Base-by-base conservation (phyloP, 2,113 vertebrate species). In the Pachycephala philippinensis region DNA sequence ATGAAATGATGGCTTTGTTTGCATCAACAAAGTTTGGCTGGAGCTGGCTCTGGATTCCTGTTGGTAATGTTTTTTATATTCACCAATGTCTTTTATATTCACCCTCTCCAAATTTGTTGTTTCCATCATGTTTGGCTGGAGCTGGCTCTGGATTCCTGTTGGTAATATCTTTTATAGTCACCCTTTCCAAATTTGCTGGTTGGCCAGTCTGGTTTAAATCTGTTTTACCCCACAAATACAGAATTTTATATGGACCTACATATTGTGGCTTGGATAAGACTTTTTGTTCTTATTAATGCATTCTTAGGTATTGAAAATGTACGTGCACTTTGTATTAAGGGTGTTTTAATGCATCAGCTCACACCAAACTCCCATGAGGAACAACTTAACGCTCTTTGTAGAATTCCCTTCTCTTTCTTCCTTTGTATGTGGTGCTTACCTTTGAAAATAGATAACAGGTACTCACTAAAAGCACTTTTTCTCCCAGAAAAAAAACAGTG, bases 211-310 rank as follows among this genome's bases (percentile, higher is more conserved):
- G 68, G 7, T 68, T 95, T 71, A 68, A 71, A 94, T 75, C 40
- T 78, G 0, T n/a, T 86, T 53, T 57, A 84, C 26, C 26, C 37
- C 15, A 81, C 40, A 83, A 92, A 64, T 37, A 22, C 30, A 60
- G 68, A 33, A 49, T 87, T 93, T 78, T 72, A 31, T 77, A 11
- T 52, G 60, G 8, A 20, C n/a, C n/a, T 75, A 47, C 39, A 18
- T 81, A 53, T 5, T 86, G 76, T 75, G 95, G 64, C 56, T 94
- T 93, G 88, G 95, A 60, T 59, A 89, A 78, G 80, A 57, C 54
- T 33, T 84, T 93, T 90, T 75, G 40, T 94, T 90, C 88, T 87
- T 92, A 84, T 61, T 87, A 87, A 75, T 64, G 60, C 52, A n/a
- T 92, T 86, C 95, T 90, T 72, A 70, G 31, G 71, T 75, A 89